A percentile compares a stretch with the other conserved stretches of the same genome.
phyloP scores from a whole-genome alignment of 2,797 vertebrate species.

The Crossoptilon crossoptilon region DNA sequence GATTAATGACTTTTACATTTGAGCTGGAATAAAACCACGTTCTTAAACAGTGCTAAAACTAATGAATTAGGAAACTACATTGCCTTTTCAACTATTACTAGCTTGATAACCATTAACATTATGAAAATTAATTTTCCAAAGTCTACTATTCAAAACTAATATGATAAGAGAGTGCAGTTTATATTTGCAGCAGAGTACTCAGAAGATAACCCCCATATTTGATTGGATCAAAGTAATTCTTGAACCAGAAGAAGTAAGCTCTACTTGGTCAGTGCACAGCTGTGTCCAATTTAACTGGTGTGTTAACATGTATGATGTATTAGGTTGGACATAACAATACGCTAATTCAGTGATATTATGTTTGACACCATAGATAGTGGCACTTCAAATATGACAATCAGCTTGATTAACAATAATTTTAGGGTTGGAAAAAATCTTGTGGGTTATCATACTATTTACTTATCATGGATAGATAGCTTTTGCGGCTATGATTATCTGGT shows the following conservation, averaged over 20 bases:
- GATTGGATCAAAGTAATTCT: background rate
- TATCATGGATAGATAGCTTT: conserved; percentile 9
- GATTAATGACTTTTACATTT: background rate
- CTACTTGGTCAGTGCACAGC: background rate
- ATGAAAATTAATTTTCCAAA: background rate
- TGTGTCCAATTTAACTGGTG: background rate
- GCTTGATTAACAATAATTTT: background rate
- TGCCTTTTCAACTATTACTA: conserved; percentile 45
- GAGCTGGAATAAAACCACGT: conserved; percentile 57
- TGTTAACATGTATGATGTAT: background rate
- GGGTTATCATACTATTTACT: background rate
- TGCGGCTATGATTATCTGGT: background rate
- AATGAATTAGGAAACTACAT: conserved; percentile 55
- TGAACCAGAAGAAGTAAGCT: background rate
- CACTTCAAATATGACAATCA: conserved; percentile 3
- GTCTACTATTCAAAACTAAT: background rate
- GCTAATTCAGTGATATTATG: background rate
- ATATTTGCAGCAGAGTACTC: background rate
- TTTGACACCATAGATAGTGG: background rate
- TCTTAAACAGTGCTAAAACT: conserved; percentile 59
- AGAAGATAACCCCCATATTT: background rate
- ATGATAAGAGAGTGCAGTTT: background rate
- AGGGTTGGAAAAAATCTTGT: background rate
- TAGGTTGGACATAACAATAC: background rate
- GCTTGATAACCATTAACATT: conserved; percentile 34